These are phyloP conservation scores for Eupithecia tripunctaria DNA, from an alignment of 2,888 invertebrate genomes.

Conservation along the genomic window DNA sequence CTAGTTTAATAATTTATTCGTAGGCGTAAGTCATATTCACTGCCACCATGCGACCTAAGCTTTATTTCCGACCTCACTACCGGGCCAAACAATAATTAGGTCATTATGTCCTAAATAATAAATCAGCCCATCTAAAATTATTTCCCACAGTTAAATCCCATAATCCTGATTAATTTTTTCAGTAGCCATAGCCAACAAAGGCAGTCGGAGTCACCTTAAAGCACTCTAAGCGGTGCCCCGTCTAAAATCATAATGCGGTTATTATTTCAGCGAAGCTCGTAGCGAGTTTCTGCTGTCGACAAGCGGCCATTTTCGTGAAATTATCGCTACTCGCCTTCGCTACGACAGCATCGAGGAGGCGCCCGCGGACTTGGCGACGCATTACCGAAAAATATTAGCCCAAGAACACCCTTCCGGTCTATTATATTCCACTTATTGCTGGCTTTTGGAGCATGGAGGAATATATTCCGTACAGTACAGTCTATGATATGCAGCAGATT, in stretches of 20 bases:
- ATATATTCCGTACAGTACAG: not conserved
- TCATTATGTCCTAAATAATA: not conserved
- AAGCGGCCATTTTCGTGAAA: slow-evolving; percentile 79
- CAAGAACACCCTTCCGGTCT: slow-evolving; percentile 56
- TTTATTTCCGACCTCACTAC: not conserved
- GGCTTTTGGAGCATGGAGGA: not conserved
- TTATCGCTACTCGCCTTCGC: slow-evolving; percentile 78
- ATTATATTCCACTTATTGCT: slow-evolving; percentile 6
- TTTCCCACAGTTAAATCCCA: slow-evolving; percentile 54
- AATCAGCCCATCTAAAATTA: slow-evolving; percentile 35
- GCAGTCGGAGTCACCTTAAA: slow-evolving; percentile 73
- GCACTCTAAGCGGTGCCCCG: slow-evolving; percentile 73
- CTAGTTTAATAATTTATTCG: too few species aligned
- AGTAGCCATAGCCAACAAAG: slow-evolving; percentile 53
- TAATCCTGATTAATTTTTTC: slow-evolving; percentile 66
- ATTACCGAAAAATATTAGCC: slow-evolving; percentile 69
- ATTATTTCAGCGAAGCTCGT: slow-evolving; percentile 76
- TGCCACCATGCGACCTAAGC: not conserved
- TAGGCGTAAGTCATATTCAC: too few species aligned
- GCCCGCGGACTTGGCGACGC: slow-evolving; percentile 69
- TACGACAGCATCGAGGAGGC: slow-evolving; percentile 72
- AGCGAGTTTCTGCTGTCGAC: slow-evolving; percentile 76
- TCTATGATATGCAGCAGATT: not conserved
- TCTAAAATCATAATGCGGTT: slow-evolving; percentile 81
- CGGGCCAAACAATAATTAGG: not conserved